phyloP scores from a whole-genome alignment of 2,113 vertebrate genomes.

The Conger conger region DNA sequence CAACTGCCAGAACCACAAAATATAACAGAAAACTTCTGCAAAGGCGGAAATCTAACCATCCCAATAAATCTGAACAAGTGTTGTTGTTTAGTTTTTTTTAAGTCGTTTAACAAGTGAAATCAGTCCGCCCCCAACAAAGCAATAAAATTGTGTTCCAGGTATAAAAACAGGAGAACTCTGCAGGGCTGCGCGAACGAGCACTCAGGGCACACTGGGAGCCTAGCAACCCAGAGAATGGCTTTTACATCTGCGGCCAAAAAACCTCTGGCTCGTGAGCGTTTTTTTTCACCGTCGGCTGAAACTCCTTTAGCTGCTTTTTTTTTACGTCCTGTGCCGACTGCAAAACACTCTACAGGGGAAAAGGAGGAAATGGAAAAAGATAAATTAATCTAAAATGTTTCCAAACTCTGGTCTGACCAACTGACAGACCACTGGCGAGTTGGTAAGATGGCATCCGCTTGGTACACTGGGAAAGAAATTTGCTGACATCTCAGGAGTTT shows the following conservation, averaged over 20 bases:
- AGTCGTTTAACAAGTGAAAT: conserved; percentile 34
- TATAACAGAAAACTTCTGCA: neutral
- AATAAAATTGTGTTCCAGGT: conserved; percentile 34
- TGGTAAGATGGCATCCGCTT: conserved; percentile 47
- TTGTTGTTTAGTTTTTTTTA: conserved; percentile 47
- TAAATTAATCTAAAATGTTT: conserved; percentile 43
- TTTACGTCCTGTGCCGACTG: conserved; percentile 49
- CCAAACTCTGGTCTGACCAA: conserved; percentile 33
- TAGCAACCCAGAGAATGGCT: conserved; percentile 52
- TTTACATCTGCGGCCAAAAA: conserved; percentile 63
- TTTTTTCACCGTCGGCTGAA: conserved; percentile 29
- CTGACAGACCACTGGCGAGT: conserved; percentile 46
- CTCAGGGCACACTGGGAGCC: conserved; percentile 14
- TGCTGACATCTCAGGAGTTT: neutral
- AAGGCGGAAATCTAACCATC: conserved; percentile 55
- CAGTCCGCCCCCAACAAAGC: conserved; percentile 25
- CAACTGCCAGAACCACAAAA: neutral
- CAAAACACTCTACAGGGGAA: conserved; percentile 27
- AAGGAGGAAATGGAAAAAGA: conserved; percentile 47
- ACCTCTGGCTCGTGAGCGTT: conserved; percentile 43
- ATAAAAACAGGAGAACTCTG: neutral
- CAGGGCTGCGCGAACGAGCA: neutral
- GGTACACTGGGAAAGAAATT: conserved; percentile 16
- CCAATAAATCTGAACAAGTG: conserved; percentile 56
- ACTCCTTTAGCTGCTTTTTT: conserved; percentile 39